Evolutionary conservation across 1,140 invertebrate genomes (phyloP).

Genomic region (Rhyzopertha dominica): DNA sequence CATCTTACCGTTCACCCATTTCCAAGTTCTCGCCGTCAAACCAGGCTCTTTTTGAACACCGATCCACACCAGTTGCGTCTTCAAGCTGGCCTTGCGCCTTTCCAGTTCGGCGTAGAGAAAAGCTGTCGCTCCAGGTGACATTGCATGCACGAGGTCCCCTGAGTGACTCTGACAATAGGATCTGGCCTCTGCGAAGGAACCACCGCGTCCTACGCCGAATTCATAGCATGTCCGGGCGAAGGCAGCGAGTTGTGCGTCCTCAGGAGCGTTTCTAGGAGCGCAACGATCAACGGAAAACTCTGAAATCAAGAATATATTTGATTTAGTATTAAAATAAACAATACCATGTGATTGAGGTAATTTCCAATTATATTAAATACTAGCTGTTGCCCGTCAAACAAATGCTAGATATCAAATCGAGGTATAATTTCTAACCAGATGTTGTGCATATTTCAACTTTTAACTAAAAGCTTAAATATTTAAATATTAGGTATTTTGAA

Average conservation of each 20-base stretch:
- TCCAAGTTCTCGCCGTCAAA: slow-evolving; percentile 77
- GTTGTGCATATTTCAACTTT: no score
- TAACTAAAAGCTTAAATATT: no score
- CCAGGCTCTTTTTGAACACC: slow-evolving; percentile 83
- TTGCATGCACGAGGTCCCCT: slow-evolving; percentile 76
- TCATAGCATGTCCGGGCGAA: slow-evolving; percentile 87
- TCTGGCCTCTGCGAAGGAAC: slow-evolving; percentile 73
- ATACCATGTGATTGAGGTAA: no score
- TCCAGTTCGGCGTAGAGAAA: slow-evolving; percentile 79
- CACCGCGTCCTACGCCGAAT: slow-evolving; percentile 74
- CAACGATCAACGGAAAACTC: slow-evolving; percentile 80
- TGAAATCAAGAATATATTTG: slow-evolving; percentile 42
- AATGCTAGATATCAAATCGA: no score
- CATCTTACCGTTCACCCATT: slow-evolving; percentile 79
- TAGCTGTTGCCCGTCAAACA: no score
- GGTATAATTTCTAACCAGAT: no score
- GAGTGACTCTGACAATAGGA: slow-evolving; percentile 67
- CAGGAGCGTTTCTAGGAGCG: slow-evolving; percentile 60
- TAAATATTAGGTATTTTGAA: no score
- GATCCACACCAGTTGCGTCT: slow-evolving; percentile 86
- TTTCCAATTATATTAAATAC: no score
- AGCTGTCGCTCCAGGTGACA: slow-evolving; percentile 62
- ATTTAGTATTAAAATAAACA: no score
- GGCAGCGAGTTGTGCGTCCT: slow-evolving; percentile 68
- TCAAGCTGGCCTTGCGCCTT: slow-evolving; percentile 67